phyloP scores from a whole-genome alignment of 2,888 invertebrate species.

The Acanthococcus lagerstroemiae region DNA sequence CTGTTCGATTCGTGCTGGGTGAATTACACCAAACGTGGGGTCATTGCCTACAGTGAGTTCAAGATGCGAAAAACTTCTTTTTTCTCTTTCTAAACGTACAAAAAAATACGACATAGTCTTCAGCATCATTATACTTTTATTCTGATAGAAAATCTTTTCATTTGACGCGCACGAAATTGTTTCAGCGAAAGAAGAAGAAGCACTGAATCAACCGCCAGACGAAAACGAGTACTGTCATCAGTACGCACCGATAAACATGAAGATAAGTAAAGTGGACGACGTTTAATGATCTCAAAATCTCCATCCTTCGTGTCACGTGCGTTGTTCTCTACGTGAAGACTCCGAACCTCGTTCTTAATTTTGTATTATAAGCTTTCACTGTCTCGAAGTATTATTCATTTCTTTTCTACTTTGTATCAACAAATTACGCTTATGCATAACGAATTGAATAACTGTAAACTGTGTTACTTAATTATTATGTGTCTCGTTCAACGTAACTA shows the following conservation, averaged over 20 bases:
- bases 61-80: no score
- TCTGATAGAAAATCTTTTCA: no score
- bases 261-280: slow-evolving; percentile 17
- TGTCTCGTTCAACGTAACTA: neutral
- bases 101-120: no score
- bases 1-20: slow-evolving; percentile 41
- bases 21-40: slow-evolving; percentile 40
- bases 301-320: no score
- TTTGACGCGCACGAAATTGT: no score
- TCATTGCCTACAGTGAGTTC: slow-evolving; percentile 39
- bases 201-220: slow-evolving; percentile 36
- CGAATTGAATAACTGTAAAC: neutral
- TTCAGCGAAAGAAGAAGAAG: slow-evolving; percentile 39
- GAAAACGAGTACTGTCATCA: slow-evolving; percentile 27
- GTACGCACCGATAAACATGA: slow-evolving; percentile 20
- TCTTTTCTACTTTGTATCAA: neutral
- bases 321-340: no score
- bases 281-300: neutral
- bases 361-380: neutral
- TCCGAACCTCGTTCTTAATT: neutral
- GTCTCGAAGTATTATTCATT: neutral
- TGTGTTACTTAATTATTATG: neutral
- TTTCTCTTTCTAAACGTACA: no score
- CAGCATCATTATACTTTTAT: no score
- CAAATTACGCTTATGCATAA: neutral